phyloP scores from a whole-genome alignment of 2,888 invertebrate genomes.

The Dendrolimus houi region DNA sequence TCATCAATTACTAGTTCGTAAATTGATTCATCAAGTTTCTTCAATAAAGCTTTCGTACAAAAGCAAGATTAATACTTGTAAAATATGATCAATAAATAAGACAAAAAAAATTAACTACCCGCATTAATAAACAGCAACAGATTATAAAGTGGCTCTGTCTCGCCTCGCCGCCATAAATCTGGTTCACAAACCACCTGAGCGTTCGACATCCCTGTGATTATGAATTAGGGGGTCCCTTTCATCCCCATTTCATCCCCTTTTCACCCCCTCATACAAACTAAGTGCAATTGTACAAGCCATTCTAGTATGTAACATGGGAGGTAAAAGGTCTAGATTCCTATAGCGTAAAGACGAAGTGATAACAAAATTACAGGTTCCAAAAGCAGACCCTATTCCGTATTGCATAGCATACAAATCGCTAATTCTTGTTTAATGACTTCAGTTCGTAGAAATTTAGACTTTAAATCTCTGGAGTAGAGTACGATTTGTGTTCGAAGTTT shows the following conservation, averaged over 20 bases:
- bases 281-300: background rate
- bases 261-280: background rate
- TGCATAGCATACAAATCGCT: conserved; percentile 63
- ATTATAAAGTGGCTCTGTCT: conserved; percentile 54
- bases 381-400: conserved; percentile 62
- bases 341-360: conserved; percentile 30
- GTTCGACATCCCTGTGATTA: conserved; percentile 65
- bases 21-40: no score
- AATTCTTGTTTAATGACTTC: conserved; percentile 34
- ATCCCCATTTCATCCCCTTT: conserved; percentile 14
- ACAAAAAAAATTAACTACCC: conserved; percentile 8
- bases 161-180: conserved; percentile 65
- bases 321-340: conserved; percentile 11
- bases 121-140: conserved; percentile 42
- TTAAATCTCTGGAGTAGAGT: conserved; percentile 19
- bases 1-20: no score
- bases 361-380: conserved; percentile 63
- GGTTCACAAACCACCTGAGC: conserved; percentile 70
- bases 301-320: background rate
- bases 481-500: conserved; percentile 16
- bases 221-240: conserved; percentile 51
- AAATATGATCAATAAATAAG: conserved; percentile 7
- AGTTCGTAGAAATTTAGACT: conserved; percentile 12
- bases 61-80: background rate
- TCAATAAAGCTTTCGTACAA: no score